Percentiles rank a stretch among this genome's conserved stretches.
phyloP scores from a whole-genome alignment of 2,888 invertebrate species.

The Theodoxus fluviatilis region DNA sequence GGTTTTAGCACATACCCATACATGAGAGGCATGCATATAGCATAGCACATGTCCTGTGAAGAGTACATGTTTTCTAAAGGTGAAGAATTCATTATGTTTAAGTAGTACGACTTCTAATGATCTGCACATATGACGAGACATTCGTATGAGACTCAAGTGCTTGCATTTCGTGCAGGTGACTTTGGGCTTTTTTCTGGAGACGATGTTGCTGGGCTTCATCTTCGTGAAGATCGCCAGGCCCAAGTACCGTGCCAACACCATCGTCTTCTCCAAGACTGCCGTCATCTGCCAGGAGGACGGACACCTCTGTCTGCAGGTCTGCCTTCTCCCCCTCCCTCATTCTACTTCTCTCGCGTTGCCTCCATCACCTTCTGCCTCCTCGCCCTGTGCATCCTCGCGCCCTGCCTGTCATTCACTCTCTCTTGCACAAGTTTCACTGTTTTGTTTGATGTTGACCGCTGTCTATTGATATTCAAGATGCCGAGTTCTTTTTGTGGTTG shows the following conservation, averaged over 20 bases:
- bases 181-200: slow-evolving; percentile 12
- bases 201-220: slow-evolving; percentile 25
- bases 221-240: slow-evolving; percentile 11
- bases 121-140: no score
- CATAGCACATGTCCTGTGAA: no score
- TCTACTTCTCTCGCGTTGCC: neutral
- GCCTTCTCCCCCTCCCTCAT: neutral
- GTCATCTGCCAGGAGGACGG: slow-evolving; percentile 31
- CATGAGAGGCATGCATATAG: no score
- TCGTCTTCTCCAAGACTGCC: slow-evolving; percentile 29
- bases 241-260: slow-evolving; percentile 24
- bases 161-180: slow-evolving; percentile 73
- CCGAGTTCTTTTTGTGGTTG: no score
- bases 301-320: slow-evolving; percentile 30
- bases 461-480: no score
- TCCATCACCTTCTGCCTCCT: neutral
- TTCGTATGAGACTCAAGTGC: slow-evolving; percentile 87
- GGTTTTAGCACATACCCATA: no score
- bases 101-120: no score
- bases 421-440: no score
- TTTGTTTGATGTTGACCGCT: no score
- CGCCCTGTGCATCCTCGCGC: neutral
- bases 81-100: no score
- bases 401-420: neutral
- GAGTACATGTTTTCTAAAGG: no score